Evolutionary conservation across 2,888 invertebrate genomes (phyloP), one percentile per base, ranked within the genome.

Genomic region (Drosophila ezoana): DNA sequence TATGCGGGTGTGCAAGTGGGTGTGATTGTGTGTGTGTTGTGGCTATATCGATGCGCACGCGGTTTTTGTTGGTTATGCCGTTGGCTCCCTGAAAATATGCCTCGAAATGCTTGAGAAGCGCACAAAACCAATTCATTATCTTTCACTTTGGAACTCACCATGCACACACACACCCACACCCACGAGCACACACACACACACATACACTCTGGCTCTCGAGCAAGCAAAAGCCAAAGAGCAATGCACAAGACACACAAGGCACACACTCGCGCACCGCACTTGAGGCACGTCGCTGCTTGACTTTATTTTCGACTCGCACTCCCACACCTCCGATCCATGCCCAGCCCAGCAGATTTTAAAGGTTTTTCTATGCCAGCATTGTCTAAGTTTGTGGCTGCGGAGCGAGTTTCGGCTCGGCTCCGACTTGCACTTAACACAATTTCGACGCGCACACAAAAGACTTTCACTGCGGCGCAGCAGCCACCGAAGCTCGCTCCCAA

Each of bases 361-460:
- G 81, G 66, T 74, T 84, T 83, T 79, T 84, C 83, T 81, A 81
- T 87, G 71, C 81, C 51, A 63, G 41, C 79, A 81, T 77, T 87
- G 83, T 79, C 85, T 85, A 60, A 76, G 72, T 76, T 64, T 16
- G 54, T 47, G 54, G 49, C 38, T 23, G 44, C 53, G 45, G 44
- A 44, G 64, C 49, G 40, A 40, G 59, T 62, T 52, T 72, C 45
- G 43, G 56, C 62, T 76, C 65, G 61, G 82, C 87, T 81, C 77
- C 81, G 69, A 80, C 87, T 84, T 78, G 89, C 87, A 86, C 88
- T 89, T 88, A 88, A 88, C 88, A 88, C 88, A 87, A 78, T 87
- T 88, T 83, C 75, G 79, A 57, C 68, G 79, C 79, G 66, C 76
- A 87, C 76, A 89, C 86, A 87, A 89, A 82, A 80, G 81, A 79